These are phyloP conservation scores for Agrilus cyanescens DNA, from an alignment of 2,888 invertebrate species.

Conservation along the genomic window DNA sequence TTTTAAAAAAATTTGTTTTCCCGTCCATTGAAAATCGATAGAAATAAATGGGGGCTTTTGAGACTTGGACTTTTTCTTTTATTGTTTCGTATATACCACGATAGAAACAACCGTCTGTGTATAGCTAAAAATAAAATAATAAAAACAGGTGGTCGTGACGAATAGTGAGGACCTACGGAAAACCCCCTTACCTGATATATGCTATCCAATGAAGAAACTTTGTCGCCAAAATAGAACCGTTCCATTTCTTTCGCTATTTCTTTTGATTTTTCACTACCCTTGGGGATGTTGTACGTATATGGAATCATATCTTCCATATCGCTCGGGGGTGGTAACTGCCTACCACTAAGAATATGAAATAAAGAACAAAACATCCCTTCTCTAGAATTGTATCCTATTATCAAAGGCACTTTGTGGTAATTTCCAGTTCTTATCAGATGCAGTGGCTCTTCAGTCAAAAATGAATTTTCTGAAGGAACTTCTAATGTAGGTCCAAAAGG, in stretches of 20 bases:
- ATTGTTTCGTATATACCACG: too few species aligned
- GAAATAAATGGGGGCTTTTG: constrained; percentile 1
- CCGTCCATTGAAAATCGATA: constrained; percentile 4
- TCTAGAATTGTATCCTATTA: neutral
- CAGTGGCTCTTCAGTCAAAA: neutral
- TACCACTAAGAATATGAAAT: too few species aligned
- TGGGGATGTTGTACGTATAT: too few species aligned
- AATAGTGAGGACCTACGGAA: too few species aligned
- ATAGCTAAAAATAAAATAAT: too few species aligned
- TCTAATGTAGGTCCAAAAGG: neutral
- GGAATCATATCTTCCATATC: too few species aligned
- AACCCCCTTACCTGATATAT: neutral
- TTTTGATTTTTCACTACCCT: too few species aligned
- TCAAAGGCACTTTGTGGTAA: neutral
- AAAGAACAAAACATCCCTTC: neutral
- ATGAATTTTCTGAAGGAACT: neutral
- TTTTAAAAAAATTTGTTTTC: constrained; percentile 7
- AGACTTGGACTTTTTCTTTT: neutral
- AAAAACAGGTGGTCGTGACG: too few species aligned
- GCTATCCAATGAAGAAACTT: neutral
- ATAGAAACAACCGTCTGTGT: too few species aligned
- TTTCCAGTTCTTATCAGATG: neutral
- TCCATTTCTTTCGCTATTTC: neutral
- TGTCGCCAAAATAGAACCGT: neutral
- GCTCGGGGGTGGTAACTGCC: too few species aligned